Conservation (phyloP, 2,113 vertebrate species). For the Acanthochromis polyacanthus region DNA sequence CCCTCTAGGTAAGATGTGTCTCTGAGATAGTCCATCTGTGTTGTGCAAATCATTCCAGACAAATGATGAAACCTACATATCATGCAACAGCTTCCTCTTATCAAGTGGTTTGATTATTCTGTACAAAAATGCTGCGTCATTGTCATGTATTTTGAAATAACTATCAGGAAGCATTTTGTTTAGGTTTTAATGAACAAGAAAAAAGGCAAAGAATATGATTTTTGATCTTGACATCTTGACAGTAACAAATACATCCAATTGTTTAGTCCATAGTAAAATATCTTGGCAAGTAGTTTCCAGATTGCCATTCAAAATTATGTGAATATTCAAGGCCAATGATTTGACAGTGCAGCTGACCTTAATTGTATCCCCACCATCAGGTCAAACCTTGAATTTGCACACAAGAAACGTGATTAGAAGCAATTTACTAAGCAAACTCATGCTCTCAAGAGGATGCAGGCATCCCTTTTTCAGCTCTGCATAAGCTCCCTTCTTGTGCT, state of each 20-base stretch:
- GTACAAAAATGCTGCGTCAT: too few species aligned
- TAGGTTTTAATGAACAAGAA: too few species aligned
- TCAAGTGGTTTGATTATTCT: too few species aligned
- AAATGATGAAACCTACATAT: not conserved
- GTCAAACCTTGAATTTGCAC: accelerated
- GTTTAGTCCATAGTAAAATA: not conserved
- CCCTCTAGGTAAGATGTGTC: conserved; percentile 74
- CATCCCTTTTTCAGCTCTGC: accelerated
- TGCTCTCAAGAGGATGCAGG: not conserved
- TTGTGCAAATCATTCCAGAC: accelerated
- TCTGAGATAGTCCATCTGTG: not conserved
- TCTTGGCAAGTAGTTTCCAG: accelerated
- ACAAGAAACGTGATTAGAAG: not conserved
- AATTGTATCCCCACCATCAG: not conserved
- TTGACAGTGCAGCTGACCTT: not conserved
- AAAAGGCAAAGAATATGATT: too few species aligned
- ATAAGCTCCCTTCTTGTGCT: not conserved
- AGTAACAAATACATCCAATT: not conserved
- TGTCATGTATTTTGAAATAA: too few species aligned
- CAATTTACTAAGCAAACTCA: not conserved
- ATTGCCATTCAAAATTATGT: not conserved
- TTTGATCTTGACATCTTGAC: too few species aligned
- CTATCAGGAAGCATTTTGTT: too few species aligned
- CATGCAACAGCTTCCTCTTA: too few species aligned
- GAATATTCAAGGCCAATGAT: not conserved